Base-by-base conservation (phyloP, 2,888 invertebrate genomes). In the Hirtodrosophila confusa region DNA sequence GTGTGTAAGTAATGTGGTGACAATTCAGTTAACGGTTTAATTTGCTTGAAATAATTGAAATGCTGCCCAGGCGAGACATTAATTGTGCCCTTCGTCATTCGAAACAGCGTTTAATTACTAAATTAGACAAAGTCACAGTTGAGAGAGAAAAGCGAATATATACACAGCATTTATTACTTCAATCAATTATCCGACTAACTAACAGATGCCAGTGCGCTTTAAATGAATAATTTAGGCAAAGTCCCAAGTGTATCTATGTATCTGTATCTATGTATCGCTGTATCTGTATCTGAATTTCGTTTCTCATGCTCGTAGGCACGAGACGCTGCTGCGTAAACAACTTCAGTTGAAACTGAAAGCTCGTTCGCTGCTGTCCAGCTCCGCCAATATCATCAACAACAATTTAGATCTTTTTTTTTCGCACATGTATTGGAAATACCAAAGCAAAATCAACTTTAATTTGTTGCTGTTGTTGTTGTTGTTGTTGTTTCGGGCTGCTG, bases 1-100 rank as follows among this genome's bases (percentile, higher is more conserved):
- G 41, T 8, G 39, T n/a, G 44, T 55, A 31, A 53, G 63, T 17
- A 54, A 27, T 54, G 55, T 71, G 75, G 87, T 74, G 86, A 80
- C 76, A 82, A 86, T 80, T 88, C 86, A 69, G 83, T 87, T 86
- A 87, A 75, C 76, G 83, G 79, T 48, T 80, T 89, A 88, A 89
- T 88, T 88, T 88, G 73, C 78, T 70, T 69, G 75, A 88, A 89
- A 86, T 89, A 89, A 88, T 88, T 86, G 79, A 79, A 85, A 73
- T 69, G 72, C 67, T 66, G 78, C 67, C 61, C 80, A 71, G 68
- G 65, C 60, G 62, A 71, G 61, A 48, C 63, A 63, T 67, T 74
- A 72, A 68, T 76, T 69, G 80, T 56, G 51, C 24, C 53, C 27
- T 12, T 47, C 50, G 49, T 58, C 50, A 47, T 43, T 47, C 49